Base-by-base conservation (phyloP, 30 jellyfish, hydroid and myxozoan species). In the Hydractinia echinata region DNA sequence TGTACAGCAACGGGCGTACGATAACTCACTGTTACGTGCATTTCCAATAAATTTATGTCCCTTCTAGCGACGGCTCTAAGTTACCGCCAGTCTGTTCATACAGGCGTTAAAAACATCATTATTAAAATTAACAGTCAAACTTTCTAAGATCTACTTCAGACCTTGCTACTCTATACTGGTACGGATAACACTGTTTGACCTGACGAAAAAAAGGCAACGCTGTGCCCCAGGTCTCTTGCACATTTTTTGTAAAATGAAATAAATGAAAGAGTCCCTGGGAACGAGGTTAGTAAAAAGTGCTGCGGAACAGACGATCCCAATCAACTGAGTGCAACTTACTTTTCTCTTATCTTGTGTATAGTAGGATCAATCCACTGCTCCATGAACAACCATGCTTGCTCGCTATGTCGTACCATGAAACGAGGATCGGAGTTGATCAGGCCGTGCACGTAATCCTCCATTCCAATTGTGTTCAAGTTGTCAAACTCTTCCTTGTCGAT, bases 331-430 rank as follows among this genome's bases (percentile, higher is more conserved):
- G 9, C 16, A 50, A 21, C 44, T 30, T 51, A 92, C 98, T 96
- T 92, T 39, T 84, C 96, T 55, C 95, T 86, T 55, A 92, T 92
- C 74, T 83, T 80, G 54, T 88, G 84, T 89, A 92, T 81, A n/a
- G 84, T 69, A 55, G 98, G 96, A 77, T 92, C 98, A 7, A 93
- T 86, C 9, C 76, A 18, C 11, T 56, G 83, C 48, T 90, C 96
- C 83, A 85, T 94, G 15, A 81, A 74, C 55, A 92, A 71, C 98
- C 98, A 92, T 10, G 96, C 89, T 69, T 92, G 98, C 48, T 82
- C 87, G 67, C 95, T 82, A 54, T 74, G 79, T 54, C 98, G 54
- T 18, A 81, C 92, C n/a, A 90, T 76, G 73, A 92, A 92, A 5
- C 95, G 91, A 10, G 98, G 98, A 73, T 92, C 93, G 55, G 83